Conservation (phyloP, 2,797 vertebrate genomes). For the Oceanodroma leucorhoa region DNA sequence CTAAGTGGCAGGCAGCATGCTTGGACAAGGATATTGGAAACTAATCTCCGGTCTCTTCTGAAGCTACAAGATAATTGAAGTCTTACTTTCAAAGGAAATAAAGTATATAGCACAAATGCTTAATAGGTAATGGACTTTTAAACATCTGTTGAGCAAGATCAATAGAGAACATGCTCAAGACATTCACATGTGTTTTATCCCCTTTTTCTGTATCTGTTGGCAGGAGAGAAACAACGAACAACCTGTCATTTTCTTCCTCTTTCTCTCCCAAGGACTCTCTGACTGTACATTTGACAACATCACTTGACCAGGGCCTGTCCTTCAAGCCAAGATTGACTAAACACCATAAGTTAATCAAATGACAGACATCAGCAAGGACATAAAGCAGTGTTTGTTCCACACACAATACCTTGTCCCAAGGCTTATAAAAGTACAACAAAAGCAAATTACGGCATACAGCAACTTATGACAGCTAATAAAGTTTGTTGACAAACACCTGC, state of each 20-base stretch:
- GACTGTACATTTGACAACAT: background rate
- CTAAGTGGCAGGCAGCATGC: background rate
- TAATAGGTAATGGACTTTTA: background rate
- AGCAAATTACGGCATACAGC: background rate
- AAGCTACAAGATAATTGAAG: background rate
- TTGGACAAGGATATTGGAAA: background rate
- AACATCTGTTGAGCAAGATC: background rate
- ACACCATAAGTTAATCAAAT: background rate
- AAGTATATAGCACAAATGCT: background rate
- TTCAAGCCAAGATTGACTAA: background rate
- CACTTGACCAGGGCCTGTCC: background rate
- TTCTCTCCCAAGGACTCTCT: background rate
- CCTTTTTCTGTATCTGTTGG: background rate
- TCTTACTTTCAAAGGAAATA: background rate
- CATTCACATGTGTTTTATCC: background rate
- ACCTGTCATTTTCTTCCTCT: background rate
- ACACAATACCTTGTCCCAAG: background rate
- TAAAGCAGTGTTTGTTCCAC: background rate
- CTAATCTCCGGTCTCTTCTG: background rate
- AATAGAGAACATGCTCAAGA: background rate
- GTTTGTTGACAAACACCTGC: background rate
- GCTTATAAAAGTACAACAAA: background rate
- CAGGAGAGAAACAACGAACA: background rate
- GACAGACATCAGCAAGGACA: background rate
- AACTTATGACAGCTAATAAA: background rate